Evolutionary conservation across 2,797 vertebrate genomes (phyloP), one percentile per base, ranked within the genome.

Genomic region (Dromococcyx pavoninus): DNA sequence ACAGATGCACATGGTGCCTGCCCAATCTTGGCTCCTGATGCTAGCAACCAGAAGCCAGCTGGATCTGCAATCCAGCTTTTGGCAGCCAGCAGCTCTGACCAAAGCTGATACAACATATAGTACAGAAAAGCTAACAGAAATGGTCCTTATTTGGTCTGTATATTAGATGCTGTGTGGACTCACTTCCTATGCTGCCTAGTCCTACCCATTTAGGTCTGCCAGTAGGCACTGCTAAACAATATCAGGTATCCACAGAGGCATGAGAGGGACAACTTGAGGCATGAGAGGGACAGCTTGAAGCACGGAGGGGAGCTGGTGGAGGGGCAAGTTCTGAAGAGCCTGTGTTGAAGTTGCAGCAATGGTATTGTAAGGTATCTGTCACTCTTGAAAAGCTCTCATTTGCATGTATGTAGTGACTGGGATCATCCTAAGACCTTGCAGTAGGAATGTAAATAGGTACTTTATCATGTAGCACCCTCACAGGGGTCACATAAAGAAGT

Each of bases 1-100:
- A 92, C 61, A 94, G 93, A 94, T 72, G 83, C 58, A 58, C 77
- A 86, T 23, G 82, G 39, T 90, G 66, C 76, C 62, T 89, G 58
- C 25, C 92, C 76, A 92, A 27, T 66, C 70, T 93, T 88, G 79
- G 65, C 37, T 93, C 27, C 61, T 80, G 21, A 33, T 72, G 46
- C 54, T 73, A 86, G 54, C 50, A 91, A 78, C 22, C 30, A 94
- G 82, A 61, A 91, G 82, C 77, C 84, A 96, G 86, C 46, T 58
- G 62, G 79, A 79, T 46, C 44, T 58, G 19, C 43, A 72, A 7
- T 32, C 62, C 62, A 65, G 17, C 27, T 83, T 92, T 8, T 84
- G 70, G 88, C 50, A 86, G 61, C 39, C 65, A 86, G 50, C 15
- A 93, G 54, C 46, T 46, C 33, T 54, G 61, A 71, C 66, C 88